Base-by-base conservation (phyloP, 2,888 invertebrate species). In the Cylloceria caligata region DNA sequence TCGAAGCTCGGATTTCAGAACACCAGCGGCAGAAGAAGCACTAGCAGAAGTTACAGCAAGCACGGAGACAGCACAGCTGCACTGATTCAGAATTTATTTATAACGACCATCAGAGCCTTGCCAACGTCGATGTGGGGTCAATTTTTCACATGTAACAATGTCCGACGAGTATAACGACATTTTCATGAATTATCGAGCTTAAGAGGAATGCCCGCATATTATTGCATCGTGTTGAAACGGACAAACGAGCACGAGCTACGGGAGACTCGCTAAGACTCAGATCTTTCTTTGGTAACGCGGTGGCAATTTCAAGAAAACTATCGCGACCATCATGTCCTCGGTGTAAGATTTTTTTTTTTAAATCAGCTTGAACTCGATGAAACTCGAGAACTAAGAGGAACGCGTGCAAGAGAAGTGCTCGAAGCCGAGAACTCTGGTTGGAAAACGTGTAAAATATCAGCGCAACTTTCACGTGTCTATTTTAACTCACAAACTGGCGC, bases 401-500 rank as follows among this genome's bases (percentile, higher is more conserved):
- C 71, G 73, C 79, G 72, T 57, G 60, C 30, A 21, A 47, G 60
- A 67, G n/a, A 49, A 64, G 47, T 60, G 6, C 68, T 39, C 73
- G 62, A 80, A 73, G 57, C 19, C 67, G 72, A 68, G 47, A 30
- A 55, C 49, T 73, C 64, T 76, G 68, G 69, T 79, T 74, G 74
- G 64, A 80, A 81, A 81, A 81, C 80, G 79, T 72, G 71, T 69
- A 68, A 76, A 73, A 83, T 81, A 84, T 78, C 77, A 86, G 85
- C 88, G 87, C 88, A 88, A 90, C 90, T 91, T 91, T 91, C 91
- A 88, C 91, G 89, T 88, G 87, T 89, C 91, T 91, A 91, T 91
- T 91, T 91, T 91, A 91, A 91, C 90, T 88, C 88, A 87, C 88
- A 89, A 91, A 91, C 91, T 91, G 91, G 90, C 88, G 90, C 91